phyloP scores from a whole-genome alignment of 2,888 invertebrate genomes.

The Mesopsocus fuscifrons region DNA sequence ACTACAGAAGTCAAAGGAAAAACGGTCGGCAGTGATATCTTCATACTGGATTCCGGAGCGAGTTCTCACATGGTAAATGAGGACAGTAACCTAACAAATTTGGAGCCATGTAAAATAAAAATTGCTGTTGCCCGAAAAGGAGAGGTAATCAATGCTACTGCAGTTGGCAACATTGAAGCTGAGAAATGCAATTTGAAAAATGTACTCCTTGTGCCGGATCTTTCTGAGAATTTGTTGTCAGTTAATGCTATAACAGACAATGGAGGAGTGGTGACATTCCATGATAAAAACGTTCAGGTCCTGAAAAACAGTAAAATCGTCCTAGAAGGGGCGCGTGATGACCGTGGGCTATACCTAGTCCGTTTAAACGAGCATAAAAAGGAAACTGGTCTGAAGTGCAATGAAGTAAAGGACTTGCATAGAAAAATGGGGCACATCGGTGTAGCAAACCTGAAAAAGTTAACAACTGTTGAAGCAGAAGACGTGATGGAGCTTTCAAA shows the following conservation, averaged over 20 bases:
- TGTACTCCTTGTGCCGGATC: neutral
- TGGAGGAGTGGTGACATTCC: neutral
- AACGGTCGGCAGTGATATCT: too few relatives aligned
- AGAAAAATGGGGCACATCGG: neutral
- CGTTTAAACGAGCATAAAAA: neutral
- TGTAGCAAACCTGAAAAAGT: slow-evolving; percentile 6
- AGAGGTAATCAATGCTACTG: neutral
- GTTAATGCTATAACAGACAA: neutral
- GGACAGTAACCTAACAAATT: too few relatives aligned
- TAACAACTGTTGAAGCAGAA: too few relatives aligned
- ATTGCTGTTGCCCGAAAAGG: neutral
- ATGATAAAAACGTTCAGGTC: neutral
- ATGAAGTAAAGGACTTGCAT: neutral
- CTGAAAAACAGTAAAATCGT: neutral
- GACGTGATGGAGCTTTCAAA: too few relatives aligned
- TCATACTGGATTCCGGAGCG: neutral
- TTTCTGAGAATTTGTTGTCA: neutral
- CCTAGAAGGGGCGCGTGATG: neutral
- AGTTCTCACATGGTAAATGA: neutral
- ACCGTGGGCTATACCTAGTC: neutral
- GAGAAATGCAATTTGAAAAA: neutral
- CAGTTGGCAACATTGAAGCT: neutral
- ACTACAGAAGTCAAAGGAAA: too few relatives aligned
- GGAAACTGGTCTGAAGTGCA: neutral
- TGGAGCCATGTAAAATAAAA: too few relatives aligned